phyloP scores from a whole-genome alignment of 2,888 invertebrate genomes.

The Drosophila subquinaria region DNA sequence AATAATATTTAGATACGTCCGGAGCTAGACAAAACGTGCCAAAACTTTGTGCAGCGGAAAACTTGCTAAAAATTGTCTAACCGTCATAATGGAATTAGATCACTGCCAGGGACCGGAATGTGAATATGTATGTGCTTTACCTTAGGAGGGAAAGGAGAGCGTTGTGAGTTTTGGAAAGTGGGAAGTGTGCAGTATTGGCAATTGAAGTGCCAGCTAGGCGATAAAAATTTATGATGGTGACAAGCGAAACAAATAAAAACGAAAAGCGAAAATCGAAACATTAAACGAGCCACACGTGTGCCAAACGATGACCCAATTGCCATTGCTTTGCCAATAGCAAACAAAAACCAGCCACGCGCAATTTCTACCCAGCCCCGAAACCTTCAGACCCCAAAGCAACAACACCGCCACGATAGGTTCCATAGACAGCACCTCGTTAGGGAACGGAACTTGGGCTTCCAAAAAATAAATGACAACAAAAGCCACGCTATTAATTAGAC shows the following conservation, averaged over 20 bases:
- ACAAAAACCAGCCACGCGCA: constrained; percentile 57
- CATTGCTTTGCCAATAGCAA: constrained; percentile 58
- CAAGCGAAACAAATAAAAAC: constrained; percentile 60
- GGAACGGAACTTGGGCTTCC: constrained; percentile 13
- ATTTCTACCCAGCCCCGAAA: constrained; percentile 17
- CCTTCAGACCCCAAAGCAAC: background rate
- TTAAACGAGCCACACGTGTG: constrained; percentile 78
- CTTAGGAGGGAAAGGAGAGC: background rate
- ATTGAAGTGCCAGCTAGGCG: constrained; percentile 55
- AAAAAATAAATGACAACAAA: constrained; percentile 10
- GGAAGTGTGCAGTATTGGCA: constrained; percentile 48
- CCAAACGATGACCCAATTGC: constrained; percentile 76
- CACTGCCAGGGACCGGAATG: constrained; percentile 13
- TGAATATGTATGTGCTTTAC: constrained; percentile 1
- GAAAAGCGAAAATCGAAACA: constrained; percentile 50
- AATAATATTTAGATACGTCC: constrained; percentile 49
- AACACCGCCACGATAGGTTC: constrained; percentile 18
- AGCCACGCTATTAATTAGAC: constrained; percentile 40
- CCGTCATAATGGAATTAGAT: constrained; percentile 19
- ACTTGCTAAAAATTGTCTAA: constrained; percentile 8
- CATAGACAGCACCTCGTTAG: constrained; percentile 38
- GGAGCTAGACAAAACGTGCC: constrained; percentile 35
- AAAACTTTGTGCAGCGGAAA: constrained; percentile 8
- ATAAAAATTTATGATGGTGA: constrained; percentile 68
- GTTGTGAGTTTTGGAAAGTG: constrained; percentile 29